Conservation (phyloP, 2,797 vertebrate species). For the Takifugu rubripes region DNA sequence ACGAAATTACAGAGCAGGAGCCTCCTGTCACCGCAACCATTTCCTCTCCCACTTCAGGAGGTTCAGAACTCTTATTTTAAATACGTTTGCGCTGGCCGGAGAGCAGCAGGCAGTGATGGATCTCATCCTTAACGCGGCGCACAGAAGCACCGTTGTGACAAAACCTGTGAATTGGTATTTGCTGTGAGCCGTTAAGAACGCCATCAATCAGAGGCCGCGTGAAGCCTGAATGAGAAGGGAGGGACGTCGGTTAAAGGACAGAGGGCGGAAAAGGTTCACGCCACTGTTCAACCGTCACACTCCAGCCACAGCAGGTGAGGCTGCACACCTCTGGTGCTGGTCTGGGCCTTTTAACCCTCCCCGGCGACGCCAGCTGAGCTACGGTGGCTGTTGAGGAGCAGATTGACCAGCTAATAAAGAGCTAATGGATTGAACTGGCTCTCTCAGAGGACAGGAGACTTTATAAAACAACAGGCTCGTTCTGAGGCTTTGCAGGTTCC, state of each 20-base stretch:
- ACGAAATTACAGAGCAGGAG: slow-evolving; percentile 59
- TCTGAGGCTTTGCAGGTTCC: not conserved
- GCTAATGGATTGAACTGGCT: no score
- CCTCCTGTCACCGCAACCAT: slow-evolving; percentile 12
- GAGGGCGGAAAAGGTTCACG: not conserved
- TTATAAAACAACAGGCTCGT: not conserved
- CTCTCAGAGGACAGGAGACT: not conserved
- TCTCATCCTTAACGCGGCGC: not conserved
- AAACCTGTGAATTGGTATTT: no score
- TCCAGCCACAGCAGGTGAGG: no score
- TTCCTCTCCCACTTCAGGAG: slow-evolving; percentile 22
- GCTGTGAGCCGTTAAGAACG: not conserved
- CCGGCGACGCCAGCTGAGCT: no score
- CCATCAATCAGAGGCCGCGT: not conserved
- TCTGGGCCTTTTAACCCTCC: no score
- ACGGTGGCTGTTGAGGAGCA: no score
- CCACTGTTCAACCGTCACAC: no score
- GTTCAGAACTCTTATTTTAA: slow-evolving; percentile 10
- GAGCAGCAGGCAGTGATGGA: not conserved
- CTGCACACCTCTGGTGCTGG: no score
- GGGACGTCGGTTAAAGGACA: not conserved
- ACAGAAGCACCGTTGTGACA: no score
- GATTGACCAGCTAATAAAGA: no score
- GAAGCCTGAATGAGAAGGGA: slow-evolving; percentile 3
- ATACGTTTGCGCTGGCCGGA: not conserved